Evolutionary conservation across 2,888 invertebrate species (phyloP), one percentile per base, ranked within the genome.

Genomic region (Notodonta dromedarius): DNA sequence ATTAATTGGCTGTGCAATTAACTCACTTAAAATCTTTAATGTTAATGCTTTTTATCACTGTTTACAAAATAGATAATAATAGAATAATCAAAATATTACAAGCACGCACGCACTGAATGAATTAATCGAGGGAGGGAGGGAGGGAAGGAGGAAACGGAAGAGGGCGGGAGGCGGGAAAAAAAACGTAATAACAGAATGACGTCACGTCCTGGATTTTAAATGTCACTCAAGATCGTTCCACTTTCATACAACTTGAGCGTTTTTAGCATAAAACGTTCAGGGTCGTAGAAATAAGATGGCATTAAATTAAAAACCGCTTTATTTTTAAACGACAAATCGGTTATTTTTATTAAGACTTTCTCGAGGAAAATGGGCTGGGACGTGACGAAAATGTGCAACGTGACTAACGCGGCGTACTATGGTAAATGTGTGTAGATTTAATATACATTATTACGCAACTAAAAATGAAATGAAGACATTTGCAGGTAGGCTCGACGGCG

Each of bases 381-480:
- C 60, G 12, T 40, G 44, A 48, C 32, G 48, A 14, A 64, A 50
- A 67, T 57, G 32, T 61, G 59, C 62, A 70, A 73, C 71, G 71
- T 76, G 74, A 77, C 74, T 67, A 75, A 71, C 64, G 71, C 68
- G 75, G 66, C 71, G 67, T 74, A 71, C 60, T 67, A 70, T 59
- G 58, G 53, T 62, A 63, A 64, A 69, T 53, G 63, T 69, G 55
- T 64, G 61, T 57, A 62, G 48, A 59, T 72, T 75, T 74, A 77
- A 72, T 76, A 79, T 79, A 80, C 74, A 77, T 89, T 88, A 88
- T 89, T 89, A 88, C 88, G 87, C 79, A 90, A 90, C 83, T 69
- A 74, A 76, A 79, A 74, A 78, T 69, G 75, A 70, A 77, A 73
- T 74, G 76, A 73, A 80, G 73, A 77, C 77, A 79, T 81, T 79